Base-by-base conservation (phyloP, 1,140 invertebrate genomes). In the Caenorhabditis remanei region DNA sequence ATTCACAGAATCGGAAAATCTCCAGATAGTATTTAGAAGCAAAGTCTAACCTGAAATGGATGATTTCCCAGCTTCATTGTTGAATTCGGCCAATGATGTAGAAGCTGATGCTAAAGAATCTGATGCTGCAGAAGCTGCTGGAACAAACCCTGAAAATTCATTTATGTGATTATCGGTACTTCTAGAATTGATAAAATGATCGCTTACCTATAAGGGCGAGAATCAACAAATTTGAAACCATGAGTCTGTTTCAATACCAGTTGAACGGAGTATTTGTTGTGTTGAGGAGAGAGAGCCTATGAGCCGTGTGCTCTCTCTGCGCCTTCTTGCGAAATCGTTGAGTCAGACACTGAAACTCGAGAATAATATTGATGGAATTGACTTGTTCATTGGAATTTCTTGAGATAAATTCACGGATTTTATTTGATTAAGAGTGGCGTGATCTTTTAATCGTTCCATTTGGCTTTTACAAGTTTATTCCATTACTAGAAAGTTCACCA, bases 341-440 rank as follows among this genome's bases (percentile, higher is more conserved):
- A 79, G 71, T 79, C 71, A 79, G 71, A 79, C 8, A 43, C 71
- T 79, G 46, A 79, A 79, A 79, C n/a, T 75, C 50, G 50, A 43
- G 3, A 46, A 75, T 21, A 58, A 21, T 58, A 21, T 21, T 11
- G 16, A 53, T 53, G 50, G 9, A 53, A 11, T 14, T 53, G 50
- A 53, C 32, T 32, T 32, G 32, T 32, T 32, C 32, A 32, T 32
- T 32, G 32, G 32, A 32, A 2, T 1, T 32, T 32, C 32, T 32
- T 32, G 32, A 32, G 32, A 32, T 32, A 32, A 32, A 2, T 32
- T 32, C 2, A 32, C 32, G 32, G 32, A 32, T 32, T 32, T 32
- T 32, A 2, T 32, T 32, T 32, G 32, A 32, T 1, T 32, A 32
- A 32, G 0, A 32, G 32, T 32, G 32, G 0, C 1, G 32, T 2